Percentiles rank a stretch among this genome's conserved stretches.
Evolutionary conservation across 2,888 invertebrate species (phyloP).

Genomic region (Sicus ferrugineus): DNA sequence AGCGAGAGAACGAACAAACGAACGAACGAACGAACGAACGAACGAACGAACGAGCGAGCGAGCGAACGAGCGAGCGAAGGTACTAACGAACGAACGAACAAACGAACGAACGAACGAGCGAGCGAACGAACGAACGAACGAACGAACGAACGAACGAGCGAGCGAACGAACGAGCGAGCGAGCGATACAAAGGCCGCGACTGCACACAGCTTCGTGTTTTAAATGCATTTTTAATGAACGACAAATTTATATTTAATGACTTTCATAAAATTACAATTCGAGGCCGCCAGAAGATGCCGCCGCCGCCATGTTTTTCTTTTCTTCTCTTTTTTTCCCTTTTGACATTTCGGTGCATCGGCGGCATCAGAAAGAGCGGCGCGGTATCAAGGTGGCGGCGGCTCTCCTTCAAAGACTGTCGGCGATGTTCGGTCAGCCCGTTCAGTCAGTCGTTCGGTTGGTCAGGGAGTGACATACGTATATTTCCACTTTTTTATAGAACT

Average conservation of each 20-base stretch:
- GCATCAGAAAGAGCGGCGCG: background rate
- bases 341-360: background rate
- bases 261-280: slow-evolving; percentile 65
- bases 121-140: slow-evolving; percentile 5
- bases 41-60: too few species aligned
- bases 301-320: slow-evolving; percentile 42
- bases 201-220: slow-evolving; percentile 32
- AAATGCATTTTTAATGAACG: slow-evolving; percentile 46
- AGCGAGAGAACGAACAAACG: too few species aligned
- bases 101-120: too few species aligned
- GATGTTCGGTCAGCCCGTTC: background rate
- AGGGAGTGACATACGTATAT: background rate
- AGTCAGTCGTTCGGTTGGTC: background rate
- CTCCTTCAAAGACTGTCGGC: too few species aligned
- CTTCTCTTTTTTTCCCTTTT: background rate
- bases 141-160: slow-evolving; percentile 7
- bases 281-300: slow-evolving; percentile 58
- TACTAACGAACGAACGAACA: too few species aligned
- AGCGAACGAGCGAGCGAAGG: too few species aligned
- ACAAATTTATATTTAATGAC: slow-evolving; percentile 66
- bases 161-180: background rate
- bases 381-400: too few species aligned
- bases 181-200: slow-evolving; percentile 20
- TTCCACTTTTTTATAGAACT: background rate
- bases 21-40: slow-evolving; percentile 20